Percentiles rank a stretch among this genome's conserved stretches.
phyloP scores from a whole-genome alignment of 2,797 vertebrate genomes.

The Schizothorax lantsangensis region DNA sequence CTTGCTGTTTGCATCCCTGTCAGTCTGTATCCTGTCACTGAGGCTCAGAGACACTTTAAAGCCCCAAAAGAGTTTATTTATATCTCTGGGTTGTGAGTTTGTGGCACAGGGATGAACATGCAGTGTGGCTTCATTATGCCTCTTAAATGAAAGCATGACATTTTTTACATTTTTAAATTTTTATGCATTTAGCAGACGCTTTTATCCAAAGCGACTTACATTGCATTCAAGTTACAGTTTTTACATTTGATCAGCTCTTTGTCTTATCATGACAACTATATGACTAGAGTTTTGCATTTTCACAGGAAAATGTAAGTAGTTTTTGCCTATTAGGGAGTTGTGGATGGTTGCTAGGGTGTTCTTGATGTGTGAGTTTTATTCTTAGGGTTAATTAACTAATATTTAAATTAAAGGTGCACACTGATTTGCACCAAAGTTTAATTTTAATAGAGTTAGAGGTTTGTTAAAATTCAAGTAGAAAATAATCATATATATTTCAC shows the following conservation, averaged over 20 bases:
- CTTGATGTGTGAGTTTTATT: neutral
- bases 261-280: neutral
- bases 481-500: neutral
- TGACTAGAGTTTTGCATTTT: neutral
- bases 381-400: neutral
- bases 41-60: slow-evolving; percentile 59
- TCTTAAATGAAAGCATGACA: neutral
- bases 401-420: neutral
- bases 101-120: neutral
- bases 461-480: neutral
- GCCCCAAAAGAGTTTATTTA: slow-evolving; percentile 31
- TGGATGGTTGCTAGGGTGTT: neutral
- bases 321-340: neutral
- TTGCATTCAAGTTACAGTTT: too few relatives aligned
- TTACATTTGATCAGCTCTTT: too few relatives aligned
- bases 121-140: neutral
- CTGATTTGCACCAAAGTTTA: neutral
- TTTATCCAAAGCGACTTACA: too few relatives aligned
- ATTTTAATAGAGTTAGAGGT: neutral
- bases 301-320: neutral
- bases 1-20: slow-evolving; percentile 28
- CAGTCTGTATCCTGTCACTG: slow-evolving; percentile 66
- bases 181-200: too few relatives aligned
- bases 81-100: slow-evolving; percentile 9
- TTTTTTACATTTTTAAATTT: too few relatives aligned